phyloP scores from a whole-genome alignment of 1,140 invertebrate genomes.

The Aleiodes sp. region DNA sequence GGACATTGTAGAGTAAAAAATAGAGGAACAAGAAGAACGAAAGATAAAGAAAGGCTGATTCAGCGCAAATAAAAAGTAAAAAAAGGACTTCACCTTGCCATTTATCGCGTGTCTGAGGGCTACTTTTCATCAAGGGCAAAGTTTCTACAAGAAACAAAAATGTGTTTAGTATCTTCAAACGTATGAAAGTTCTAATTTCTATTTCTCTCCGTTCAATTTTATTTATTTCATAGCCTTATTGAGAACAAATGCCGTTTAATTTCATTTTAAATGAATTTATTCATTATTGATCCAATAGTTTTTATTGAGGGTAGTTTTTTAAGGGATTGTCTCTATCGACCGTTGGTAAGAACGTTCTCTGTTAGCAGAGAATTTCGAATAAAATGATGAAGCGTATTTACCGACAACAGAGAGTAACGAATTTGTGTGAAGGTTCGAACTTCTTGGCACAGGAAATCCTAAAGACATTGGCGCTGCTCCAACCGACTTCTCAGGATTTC shows the following conservation, averaged over 20 bases:
- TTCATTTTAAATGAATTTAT: neutral
- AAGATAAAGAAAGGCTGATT: conserved; percentile 42
- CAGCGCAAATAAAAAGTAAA: conserved; percentile 34
- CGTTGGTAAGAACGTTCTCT: neutral
- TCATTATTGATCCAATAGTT: neutral
- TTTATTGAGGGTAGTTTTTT: neutral
- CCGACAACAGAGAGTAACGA: neutral
- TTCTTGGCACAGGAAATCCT: neutral
- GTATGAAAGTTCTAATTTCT: neutral
- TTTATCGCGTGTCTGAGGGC: conserved; percentile 36
- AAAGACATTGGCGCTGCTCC: neutral
- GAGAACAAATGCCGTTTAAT: neutral
- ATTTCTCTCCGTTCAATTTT: neutral
- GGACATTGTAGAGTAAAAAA: conserved; percentile 10
- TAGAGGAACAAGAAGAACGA: conserved; percentile 35
- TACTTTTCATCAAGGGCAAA: conserved; percentile 35
- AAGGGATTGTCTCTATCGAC: neutral
- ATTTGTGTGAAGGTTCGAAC: neutral
- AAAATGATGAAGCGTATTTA: neutral
- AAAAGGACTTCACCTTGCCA: conserved; percentile 40
- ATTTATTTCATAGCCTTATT: neutral
- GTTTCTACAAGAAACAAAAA: conserved; percentile 1
- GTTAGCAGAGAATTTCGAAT: neutral
- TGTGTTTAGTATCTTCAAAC: neutral
- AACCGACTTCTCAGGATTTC: too few species aligned